Evolutionary conservation across 1,140 invertebrate genomes (phyloP), one percentile per base, ranked within the genome.

Genomic region (Tetramorium parvispinum): DNA sequence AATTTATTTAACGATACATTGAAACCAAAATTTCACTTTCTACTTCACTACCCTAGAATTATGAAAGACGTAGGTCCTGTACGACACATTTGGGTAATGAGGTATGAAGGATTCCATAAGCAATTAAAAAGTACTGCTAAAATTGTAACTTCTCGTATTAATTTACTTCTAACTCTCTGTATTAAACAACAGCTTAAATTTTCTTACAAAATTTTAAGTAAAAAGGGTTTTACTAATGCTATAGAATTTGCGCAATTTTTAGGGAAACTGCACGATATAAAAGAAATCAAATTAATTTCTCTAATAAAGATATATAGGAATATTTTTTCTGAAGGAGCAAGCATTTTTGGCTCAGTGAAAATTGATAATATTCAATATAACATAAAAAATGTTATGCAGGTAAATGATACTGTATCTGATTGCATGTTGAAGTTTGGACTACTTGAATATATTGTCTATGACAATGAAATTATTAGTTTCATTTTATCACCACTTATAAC

Each of bases 301-400:
- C 7, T 51, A 51, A 51, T 71, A 71, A 51, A 16, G 3, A 51
- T 24, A 18, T 51, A 16, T 71, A 51, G 0, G 3, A 7, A 7
- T 51, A 51, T n/a, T 4, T 71, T 70, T 3, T 71, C 24, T 2
- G 24, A 51, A 71, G 6, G 51, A 51, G 46, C 46, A 0, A 51
- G 4, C 32, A 24, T 32, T 16, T 71, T 71, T 51, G 6, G 2
- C 3, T 71, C 24, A 3, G 2, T 51, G 5, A 71, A 27, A 18
- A 51, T 71, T 51, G 2, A 71, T 32, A 71, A 51, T 51, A 51
- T 71, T n/a, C 51, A 51, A 27, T 71, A 71, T 71, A 71, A 71
- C 3, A 2, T 51, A 51, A 3, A 4, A 51, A 71, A 16, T 18
- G 24, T 51, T 71, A 2, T 71, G n/a, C 68, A 71, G 3, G 1